Base-by-base conservation (phyloP, 1,140 invertebrate species). In the Theocolax elegans region DNA sequence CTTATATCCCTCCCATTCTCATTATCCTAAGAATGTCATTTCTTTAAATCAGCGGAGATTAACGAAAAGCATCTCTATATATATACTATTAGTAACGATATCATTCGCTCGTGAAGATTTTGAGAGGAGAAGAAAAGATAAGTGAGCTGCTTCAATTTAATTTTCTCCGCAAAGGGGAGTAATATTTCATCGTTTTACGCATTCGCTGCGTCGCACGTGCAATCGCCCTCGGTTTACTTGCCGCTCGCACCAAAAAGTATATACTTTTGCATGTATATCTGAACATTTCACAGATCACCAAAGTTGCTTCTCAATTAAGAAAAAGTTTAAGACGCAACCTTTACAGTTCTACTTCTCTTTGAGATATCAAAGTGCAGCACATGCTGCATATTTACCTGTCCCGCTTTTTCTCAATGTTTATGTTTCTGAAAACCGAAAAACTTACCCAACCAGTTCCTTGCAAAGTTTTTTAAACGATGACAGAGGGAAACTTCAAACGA, bases 281-380 rank as follows among this genome's bases (percentile, higher is more conserved):
- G 71, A 72, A 68, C 70, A 70, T 74, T 73, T 73, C 58, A 62
- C 67, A 74, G 71, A 75, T 75, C 72, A 68, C 64, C 63, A 73
- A 72, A 72, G 74, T 74, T 74, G 67, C 69, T 72, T 70, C 69
- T 74, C 74, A 77, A 77, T 75, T 77, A 74, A 74, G 71, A 69
- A 35, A 74, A 75, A 73, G 66, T 75, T 74, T 67, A 23, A 29
- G 27, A 49, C 4, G 27, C 27, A 13, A 63, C 27, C 27, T 49
- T 49, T 49, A 63, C n/a, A 60, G 40, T 60, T 48, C 25, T 42
- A n/a, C 25, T 31, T 44, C 59, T 25, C 59, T 19, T 35, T 29
- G 27, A 21, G 49, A 54, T 65, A 65, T 54, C 49, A 54, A 54
- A 65, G 35, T 9, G 21, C 17, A 15, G 42, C 29, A 46, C n/a